Percentiles rank a stretch among this genome's conserved stretches.
These are phyloP conservation scores for Erebia epiphron DNA, from an alignment of 2,888 invertebrate species.

Conservation along the genomic window DNA sequence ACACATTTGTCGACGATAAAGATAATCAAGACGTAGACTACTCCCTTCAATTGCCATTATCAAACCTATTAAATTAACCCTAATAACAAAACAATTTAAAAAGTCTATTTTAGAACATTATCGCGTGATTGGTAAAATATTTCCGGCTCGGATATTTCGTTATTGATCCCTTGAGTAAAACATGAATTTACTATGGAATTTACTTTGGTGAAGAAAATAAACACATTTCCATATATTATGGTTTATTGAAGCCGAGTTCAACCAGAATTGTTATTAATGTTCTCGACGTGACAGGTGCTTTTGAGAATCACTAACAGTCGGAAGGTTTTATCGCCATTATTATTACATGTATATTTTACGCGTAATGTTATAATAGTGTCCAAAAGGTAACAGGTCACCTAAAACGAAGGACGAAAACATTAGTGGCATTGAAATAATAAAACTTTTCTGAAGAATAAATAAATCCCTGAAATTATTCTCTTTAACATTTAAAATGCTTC, in stretches of 20 bases:
- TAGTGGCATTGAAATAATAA: not conserved
- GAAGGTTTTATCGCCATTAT: conserved; percentile 44
- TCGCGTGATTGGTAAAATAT: conserved; percentile 18
- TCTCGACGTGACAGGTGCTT: conserved; percentile 62
- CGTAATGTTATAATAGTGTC: conserved; percentile 51
- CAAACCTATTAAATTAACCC: too few species aligned
- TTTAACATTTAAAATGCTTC: not conserved
- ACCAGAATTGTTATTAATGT: conserved; percentile 69
- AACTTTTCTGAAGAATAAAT: not conserved
- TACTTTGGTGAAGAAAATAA: conserved; percentile 25
- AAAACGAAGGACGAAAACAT: not conserved
- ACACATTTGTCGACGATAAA: too few species aligned
- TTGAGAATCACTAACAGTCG: conserved; percentile 48
- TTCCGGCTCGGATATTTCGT: conserved; percentile 17
- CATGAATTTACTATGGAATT: not conserved
- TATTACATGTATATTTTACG: conserved; percentile 48
- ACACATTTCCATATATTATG: conserved; percentile 42
- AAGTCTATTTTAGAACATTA: not conserved
- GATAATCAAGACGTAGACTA: too few species aligned
- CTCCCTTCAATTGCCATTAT: too few species aligned
- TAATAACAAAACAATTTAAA: too few species aligned
- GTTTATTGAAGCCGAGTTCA: conserved; percentile 47
- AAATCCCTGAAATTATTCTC: too few species aligned
- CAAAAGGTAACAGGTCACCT: not conserved
- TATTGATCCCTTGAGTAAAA: conserved; percentile 22